phyloP scores from a whole-genome alignment of 2,797 vertebrate genomes.

The Leptodactylus fallax region DNA sequence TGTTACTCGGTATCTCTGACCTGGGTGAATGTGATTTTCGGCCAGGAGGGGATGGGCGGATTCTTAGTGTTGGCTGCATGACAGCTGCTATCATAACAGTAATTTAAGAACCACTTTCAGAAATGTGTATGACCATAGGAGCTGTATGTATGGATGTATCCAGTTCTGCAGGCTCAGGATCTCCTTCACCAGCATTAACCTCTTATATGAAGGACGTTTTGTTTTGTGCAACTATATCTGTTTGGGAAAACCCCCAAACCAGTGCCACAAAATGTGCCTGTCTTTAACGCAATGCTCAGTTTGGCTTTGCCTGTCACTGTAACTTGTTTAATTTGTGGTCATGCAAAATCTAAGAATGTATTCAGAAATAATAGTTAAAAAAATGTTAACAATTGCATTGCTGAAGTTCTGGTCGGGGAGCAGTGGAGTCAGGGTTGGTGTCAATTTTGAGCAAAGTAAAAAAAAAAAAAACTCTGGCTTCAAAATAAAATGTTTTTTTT shows the following conservation, averaged over 20 bases:
- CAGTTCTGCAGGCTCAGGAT: neutral
- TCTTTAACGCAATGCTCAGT: no score
- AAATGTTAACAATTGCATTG: no score
- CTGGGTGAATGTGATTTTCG: neutral
- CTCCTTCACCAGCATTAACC: neutral
- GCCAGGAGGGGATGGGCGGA: neutral
- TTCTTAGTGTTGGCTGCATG: constrained; percentile 8
- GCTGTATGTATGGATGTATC: constrained; percentile 20
- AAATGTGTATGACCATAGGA: neutral
- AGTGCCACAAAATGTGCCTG: neutral
- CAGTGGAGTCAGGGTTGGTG: no score
- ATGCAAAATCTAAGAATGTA: no score
- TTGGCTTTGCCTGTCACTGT: no score
- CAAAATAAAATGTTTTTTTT: no score
- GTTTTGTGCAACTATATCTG: neutral
- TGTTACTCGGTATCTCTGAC: neutral
- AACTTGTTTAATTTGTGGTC: neutral
- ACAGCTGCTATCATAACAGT: constrained; percentile 45
- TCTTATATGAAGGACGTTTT: neutral
- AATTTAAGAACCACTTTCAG: constrained; percentile 27
- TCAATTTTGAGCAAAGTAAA: no score
- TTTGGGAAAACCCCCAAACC: neutral
- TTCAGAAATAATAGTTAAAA: no score
- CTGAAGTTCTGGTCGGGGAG: no score
- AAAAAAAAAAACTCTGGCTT: no score